Evolutionary conservation across 1,140 invertebrate genomes (phyloP), one percentile per base, ranked within the genome.

Genomic region (Bombus cullumanus): DNA sequence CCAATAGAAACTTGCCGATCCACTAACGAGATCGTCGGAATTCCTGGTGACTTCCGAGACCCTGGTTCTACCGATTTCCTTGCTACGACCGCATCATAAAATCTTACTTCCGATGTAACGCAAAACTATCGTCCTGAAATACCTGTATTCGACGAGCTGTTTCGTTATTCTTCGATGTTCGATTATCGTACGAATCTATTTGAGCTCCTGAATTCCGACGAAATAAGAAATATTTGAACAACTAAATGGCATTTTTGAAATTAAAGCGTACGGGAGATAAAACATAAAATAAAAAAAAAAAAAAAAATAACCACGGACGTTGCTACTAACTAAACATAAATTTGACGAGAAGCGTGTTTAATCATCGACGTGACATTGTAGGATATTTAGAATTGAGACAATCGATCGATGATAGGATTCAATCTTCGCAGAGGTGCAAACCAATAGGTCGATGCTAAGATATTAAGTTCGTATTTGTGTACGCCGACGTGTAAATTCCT

Each of bases 1-100:
- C 84, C 68, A 85, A 85, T 85, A 71, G 78, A 85, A 85, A 81
- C 84, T 85, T 64, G 71, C 78, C 69, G 83, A 74, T 81, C 59
- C 69, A 74, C 83, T 85, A 85, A 85, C 78, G 83, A 81, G 69
- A 74, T 85, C 78, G 78, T 85, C 57, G 12, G 78, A 39, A 74
- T 66, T 74, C 57, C 31, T 37, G 28, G 3, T 6, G 31, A 31
- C 47, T 72, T 84, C 53, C 75, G 37, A 22, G 10, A 4, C 37
- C 13, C 41, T 6, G 53, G 4, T 28, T 62, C 75, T 31, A 10
- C 73, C 73, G 73, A 74, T 53, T 74, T 74, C 73, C 43, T 73
- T 28, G n/a, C 73, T 8, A 34, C 72, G n/a, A 39, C 12, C 12
- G 37, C 1, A 13, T 25, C 31, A 31, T 34, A 25, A 34, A 53